Percentiles rank a stretch among this genome's conserved stretches.
These are phyloP conservation scores for Mesorhabditis belari DNA, from an alignment of 2,888 invertebrate species.

Conservation along the genomic window DNA sequence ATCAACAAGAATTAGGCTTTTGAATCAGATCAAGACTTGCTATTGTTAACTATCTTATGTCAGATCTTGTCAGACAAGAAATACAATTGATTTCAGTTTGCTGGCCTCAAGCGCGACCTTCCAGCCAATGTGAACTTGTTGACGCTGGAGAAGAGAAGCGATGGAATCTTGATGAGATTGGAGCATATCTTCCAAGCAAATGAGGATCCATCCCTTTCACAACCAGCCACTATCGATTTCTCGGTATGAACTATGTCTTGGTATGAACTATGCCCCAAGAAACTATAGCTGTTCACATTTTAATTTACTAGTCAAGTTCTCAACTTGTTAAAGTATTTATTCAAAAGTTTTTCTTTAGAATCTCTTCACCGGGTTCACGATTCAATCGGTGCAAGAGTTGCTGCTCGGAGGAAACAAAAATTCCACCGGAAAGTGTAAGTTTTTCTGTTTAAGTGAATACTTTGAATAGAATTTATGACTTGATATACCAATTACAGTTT, in stretches of 20 bases:
- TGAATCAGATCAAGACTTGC: no score
- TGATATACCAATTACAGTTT: no score
- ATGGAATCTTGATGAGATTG: conserved; percentile 53
- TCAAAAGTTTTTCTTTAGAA: conserved; percentile 15
- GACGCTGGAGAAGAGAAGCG: conserved; percentile 54
- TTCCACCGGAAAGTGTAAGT: no score
- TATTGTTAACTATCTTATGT: no score
- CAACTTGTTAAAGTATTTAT: not conserved
- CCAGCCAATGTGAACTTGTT: conserved; percentile 53
- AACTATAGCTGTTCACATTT: not conserved
- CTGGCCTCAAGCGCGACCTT: conserved; percentile 24
- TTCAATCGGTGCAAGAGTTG: conserved; percentile 15
- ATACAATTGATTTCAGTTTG: conserved; percentile 14
- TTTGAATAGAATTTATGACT: no score
- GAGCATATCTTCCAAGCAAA: conserved; percentile 54
- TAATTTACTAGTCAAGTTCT: not conserved
- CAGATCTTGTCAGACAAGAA: no score
- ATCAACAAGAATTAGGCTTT: no score
- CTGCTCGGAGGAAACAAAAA: conserved; percentile 20
- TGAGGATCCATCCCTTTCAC: conserved; percentile 38
- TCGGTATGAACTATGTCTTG: conserved; percentile 38
- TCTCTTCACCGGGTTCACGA: conserved; percentile 21
- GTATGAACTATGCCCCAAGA: not conserved
- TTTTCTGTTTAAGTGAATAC: no score
- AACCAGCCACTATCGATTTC: conserved; percentile 48